Evolutionary conservation across 2,113 vertebrate genomes (phyloP).

Genomic region (Prunella himalayana): DNA sequence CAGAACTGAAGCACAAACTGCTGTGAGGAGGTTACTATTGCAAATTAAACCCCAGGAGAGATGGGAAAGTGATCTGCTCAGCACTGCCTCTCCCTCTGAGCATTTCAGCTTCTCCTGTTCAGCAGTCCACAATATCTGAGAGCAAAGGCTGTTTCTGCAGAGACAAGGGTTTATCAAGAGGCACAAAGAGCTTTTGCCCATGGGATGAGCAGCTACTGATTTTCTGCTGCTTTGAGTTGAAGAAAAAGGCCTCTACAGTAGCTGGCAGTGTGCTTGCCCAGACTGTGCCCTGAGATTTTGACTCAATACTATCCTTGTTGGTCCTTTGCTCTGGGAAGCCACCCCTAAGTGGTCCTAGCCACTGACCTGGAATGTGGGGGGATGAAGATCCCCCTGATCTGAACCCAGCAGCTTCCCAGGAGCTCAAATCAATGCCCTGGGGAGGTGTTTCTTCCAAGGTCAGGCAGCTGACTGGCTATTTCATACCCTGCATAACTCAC

Average conservation of each 20-base stretch:
- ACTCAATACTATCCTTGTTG: background rate
- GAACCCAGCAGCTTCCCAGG: background rate
- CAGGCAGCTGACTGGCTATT: background rate
- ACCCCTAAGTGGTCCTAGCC: too few species aligned
- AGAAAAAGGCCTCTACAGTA: background rate
- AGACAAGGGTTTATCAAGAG: background rate
- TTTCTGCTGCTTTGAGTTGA: background rate
- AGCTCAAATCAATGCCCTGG: background rate
- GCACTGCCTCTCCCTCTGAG: background rate
- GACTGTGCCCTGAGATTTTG: background rate
- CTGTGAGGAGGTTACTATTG: background rate
- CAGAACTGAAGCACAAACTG: background rate
- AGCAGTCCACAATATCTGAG: background rate
- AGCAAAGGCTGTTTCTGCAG: background rate
- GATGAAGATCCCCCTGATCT: background rate
- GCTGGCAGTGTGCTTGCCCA: background rate
- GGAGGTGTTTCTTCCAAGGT: background rate
- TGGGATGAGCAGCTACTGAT: background rate
- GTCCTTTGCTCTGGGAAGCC: background rate
- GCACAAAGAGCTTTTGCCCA: background rate
- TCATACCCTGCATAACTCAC: background rate
- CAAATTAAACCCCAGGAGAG: background rate
- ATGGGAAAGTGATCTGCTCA: background rate
- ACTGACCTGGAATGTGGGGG: background rate
- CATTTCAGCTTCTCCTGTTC: background rate